Evolutionary conservation across 2,113 vertebrate species (phyloP).

Genomic region (Pandion haliaetus): DNA sequence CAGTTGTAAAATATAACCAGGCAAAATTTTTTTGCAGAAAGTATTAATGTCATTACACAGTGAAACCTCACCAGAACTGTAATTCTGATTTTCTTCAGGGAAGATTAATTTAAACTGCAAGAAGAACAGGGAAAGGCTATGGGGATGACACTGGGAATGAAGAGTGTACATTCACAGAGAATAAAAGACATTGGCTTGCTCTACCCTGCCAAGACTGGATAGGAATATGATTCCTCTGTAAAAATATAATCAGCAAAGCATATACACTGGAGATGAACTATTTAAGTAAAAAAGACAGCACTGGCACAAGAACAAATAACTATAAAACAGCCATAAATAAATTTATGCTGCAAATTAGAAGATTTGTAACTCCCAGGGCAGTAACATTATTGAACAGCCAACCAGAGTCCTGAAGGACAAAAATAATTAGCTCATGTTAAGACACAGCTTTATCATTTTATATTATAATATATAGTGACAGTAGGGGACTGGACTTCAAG

Average conservation of each 20-base stretch:
- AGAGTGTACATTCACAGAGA: neutral
- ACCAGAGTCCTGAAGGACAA: constrained; percentile 58
- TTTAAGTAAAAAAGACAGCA: constrained; percentile 52
- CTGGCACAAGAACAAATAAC: constrained; percentile 33
- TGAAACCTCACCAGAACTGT: neutral
- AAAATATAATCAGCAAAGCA: neutral
- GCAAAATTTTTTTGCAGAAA: neutral
- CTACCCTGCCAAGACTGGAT: neutral
- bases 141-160: neutral
- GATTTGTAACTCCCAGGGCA: constrained; percentile 56
- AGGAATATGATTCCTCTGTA: neutral
- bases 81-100: neutral
- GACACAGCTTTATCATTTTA: constrained; percentile 52
- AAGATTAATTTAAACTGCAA: neutral
- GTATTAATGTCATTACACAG: neutral
- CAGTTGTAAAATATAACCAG: neutral
- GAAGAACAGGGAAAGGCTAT: neutral
- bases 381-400: constrained; percentile 49
- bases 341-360: constrained; percentile 48
- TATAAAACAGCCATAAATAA: constrained; percentile 44
- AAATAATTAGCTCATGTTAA: constrained; percentile 62
- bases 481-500: neutral
- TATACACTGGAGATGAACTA: constrained; percentile 25
- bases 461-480: constrained; percentile 49
- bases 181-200: neutral